phyloP scores from a whole-genome alignment of 2,113 vertebrate species.

The Otolemur garnettii region DNA sequence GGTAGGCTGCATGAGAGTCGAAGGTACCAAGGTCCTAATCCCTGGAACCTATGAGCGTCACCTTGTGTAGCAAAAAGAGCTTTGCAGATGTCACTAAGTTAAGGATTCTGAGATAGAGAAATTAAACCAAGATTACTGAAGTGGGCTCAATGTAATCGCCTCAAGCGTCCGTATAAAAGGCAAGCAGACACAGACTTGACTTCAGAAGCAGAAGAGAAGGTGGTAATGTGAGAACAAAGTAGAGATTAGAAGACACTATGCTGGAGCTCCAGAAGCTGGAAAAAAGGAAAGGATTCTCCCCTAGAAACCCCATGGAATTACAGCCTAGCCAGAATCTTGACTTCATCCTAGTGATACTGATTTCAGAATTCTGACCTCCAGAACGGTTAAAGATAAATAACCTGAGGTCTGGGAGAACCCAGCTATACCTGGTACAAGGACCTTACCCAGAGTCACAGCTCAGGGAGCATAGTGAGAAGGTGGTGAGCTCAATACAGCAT shows the following conservation, averaged over 20 bases:
- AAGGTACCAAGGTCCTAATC: neutral
- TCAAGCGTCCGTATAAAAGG: neutral
- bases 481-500: too few species aligned
- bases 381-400: too few species aligned
- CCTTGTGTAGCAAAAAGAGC: neutral
- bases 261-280: neutral
- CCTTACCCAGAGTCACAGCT: too few species aligned
- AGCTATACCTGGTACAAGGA: too few species aligned
- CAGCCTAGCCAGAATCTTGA: neutral
- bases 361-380: neutral
- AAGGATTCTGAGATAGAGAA: neutral
- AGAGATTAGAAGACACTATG: neutral
- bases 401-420: too few species aligned
- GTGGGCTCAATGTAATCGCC: neutral
- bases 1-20: neutral
- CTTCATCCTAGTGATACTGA: neutral
- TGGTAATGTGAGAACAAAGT: neutral
- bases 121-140: neutral
- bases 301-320: neutral
- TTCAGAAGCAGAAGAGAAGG: neutral
- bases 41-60: neutral
- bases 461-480: too few species aligned
- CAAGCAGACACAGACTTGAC: neutral
- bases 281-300: neutral
- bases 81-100: neutral